Evolutionary conservation across 2,797 vertebrate species (phyloP).

Genomic region (Acropternis orthonyx): DNA sequence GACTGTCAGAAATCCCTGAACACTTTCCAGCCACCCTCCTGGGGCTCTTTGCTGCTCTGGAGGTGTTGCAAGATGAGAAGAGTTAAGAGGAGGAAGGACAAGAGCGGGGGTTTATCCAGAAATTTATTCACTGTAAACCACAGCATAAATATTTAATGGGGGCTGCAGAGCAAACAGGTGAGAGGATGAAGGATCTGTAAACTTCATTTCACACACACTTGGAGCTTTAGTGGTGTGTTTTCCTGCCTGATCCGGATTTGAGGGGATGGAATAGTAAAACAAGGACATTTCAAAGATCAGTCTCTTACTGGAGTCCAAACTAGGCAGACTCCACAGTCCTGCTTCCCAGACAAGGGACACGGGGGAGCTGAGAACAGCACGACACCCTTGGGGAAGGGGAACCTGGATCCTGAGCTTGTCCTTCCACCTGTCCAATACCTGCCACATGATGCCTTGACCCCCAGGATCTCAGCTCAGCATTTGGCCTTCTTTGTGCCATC

Average conservation of each 20-base stretch:
- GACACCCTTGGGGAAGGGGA: background rate
- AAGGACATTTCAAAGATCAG: background rate
- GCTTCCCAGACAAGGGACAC: rapidly evolving
- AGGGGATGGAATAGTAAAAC: background rate
- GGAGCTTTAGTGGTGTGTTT: background rate
- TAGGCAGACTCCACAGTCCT: background rate
- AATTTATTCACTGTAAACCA: background rate
- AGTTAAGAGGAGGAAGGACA: background rate
- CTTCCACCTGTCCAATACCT: background rate
- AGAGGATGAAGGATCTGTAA: background rate
- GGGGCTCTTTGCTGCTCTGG: background rate
- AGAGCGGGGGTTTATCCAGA: background rate
- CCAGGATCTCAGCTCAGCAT: background rate
- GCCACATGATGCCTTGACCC: background rate
- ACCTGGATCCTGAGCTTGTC: background rate
- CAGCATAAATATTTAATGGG: background rate
- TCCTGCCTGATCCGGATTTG: background rate
- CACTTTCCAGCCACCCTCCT: background rate
- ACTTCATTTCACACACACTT: background rate
- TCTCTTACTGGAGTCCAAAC: background rate
- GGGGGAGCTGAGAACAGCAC: background rate
- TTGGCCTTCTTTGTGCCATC: background rate
- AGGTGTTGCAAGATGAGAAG: background rate
- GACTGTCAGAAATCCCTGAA: background rate
- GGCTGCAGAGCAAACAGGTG: background rate